These are phyloP conservation scores for Prorops nasuta DNA, from an alignment of 1,140 invertebrate genomes.

Conservation along the genomic window DNA sequence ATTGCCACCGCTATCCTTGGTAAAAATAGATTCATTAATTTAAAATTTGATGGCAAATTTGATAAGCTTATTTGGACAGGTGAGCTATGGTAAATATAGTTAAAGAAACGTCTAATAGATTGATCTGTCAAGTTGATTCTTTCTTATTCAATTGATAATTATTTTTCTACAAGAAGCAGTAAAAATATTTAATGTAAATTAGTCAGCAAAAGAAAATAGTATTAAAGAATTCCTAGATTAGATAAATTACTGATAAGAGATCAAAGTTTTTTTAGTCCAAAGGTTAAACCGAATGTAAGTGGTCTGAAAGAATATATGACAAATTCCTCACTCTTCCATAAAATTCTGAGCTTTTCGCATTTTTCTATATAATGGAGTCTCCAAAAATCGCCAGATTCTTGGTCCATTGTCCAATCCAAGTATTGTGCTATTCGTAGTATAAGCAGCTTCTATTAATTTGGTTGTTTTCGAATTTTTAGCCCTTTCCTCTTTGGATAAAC, in stretches of 20 bases:
- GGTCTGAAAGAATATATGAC: neutral
- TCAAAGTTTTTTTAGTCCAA: too few relatives aligned
- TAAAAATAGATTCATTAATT: conserved; percentile 11
- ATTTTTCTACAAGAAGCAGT: too few relatives aligned
- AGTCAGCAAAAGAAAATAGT: too few relatives aligned
- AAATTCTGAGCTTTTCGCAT: conserved; percentile 67
- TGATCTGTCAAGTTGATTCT: too few relatives aligned
- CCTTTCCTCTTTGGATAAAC: conserved; percentile 64
- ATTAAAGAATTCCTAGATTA: too few relatives aligned
- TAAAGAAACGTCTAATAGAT: neutral
- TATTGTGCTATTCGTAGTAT: conserved; percentile 68
- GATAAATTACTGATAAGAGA: too few relatives aligned
- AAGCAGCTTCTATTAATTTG: conserved; percentile 70
- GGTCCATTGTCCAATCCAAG: conserved; percentile 75
- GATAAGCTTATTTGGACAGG: neutral
- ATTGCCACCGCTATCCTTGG: conserved; percentile 69
- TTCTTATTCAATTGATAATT: too few relatives aligned
- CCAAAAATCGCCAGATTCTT: conserved; percentile 69
- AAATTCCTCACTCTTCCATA: conserved; percentile 69
- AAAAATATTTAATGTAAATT: too few relatives aligned
- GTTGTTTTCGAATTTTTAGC: conserved; percentile 62
- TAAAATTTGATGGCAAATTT: neutral
- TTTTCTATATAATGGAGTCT: conserved; percentile 73
- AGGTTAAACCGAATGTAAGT: too few relatives aligned
- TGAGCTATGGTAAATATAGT: conserved; percentile 2